Conservation (phyloP, 2,888 invertebrate species). For the Thecophora atra region DNA sequence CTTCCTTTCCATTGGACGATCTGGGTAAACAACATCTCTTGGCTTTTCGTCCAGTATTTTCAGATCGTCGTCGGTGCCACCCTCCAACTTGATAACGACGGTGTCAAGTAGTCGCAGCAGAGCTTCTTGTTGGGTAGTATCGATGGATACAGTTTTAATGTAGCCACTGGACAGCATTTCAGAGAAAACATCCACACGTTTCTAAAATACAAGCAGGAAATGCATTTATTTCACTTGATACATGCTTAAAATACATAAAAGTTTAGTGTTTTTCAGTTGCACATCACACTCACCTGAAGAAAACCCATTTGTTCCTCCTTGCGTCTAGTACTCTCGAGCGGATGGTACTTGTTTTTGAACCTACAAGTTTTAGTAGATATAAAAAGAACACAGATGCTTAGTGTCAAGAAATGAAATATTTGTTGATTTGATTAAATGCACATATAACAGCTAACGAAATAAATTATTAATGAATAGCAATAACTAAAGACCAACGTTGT, state of each 20-base stretch:
- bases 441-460: conserved; percentile 19
- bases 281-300: conserved; percentile 73
- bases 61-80: conserved; percentile 88
- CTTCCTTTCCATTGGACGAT: conserved; percentile 54
- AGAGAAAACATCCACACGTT: conserved; percentile 87
- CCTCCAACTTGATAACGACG: conserved; percentile 96
- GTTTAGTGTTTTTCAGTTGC: not conserved
- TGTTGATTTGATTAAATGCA: not conserved
- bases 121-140: conserved; percentile 83
- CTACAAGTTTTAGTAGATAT: conserved; percentile 68
- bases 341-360: conserved; percentile 99
- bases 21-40: conserved; percentile 51
- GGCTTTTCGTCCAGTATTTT: conserved; percentile 81
- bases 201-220: conserved; percentile 67
- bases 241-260: too few relatives aligned
- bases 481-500: conserved; percentile 25
- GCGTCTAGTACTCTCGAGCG: conserved; percentile 91
- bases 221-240: too few relatives aligned
- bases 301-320: conserved; percentile 86
- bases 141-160: conserved; percentile 82
- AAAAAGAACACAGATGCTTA: not conserved
- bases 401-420: not conserved
- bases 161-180: conserved; percentile 80
- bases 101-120: conserved; percentile 91
- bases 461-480: not conserved